These are phyloP conservation scores for Nyctereutes procyonoides DNA, from an alignment of 2,113 vertebrate species.

Conservation along the genomic window DNA sequence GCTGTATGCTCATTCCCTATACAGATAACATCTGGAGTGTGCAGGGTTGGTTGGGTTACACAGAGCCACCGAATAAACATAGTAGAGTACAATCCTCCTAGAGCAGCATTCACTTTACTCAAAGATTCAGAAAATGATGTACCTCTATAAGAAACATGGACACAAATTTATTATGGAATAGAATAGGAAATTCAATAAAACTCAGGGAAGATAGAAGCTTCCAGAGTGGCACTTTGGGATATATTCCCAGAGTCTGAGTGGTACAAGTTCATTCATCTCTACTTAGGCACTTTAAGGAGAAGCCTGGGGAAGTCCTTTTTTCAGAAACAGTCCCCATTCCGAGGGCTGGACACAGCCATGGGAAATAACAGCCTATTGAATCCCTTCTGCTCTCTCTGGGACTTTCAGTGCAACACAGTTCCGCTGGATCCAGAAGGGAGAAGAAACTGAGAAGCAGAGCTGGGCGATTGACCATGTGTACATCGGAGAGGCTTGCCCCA, in stretches of 20 bases:
- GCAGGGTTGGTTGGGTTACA: not conserved
- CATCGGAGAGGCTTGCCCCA: conserved; percentile 96
- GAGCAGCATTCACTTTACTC: not conserved
- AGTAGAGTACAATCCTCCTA: not conserved
- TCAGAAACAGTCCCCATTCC: not conserved
- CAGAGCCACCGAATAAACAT: not conserved
- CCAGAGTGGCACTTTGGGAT: not conserved
- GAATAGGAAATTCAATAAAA: not conserved
- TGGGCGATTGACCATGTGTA: conserved; percentile 98
- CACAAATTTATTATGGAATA: not conserved
- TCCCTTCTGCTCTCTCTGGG: conserved; percentile 31
- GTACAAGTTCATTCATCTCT: not conserved
- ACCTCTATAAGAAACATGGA: not conserved
- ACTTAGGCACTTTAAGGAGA: not conserved
- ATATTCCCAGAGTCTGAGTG: not conserved
- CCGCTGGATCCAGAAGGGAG: conserved; percentile 98
- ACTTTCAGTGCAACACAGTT: conserved; percentile 95
- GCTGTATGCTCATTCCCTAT: not conserved
- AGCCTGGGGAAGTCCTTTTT: not conserved
- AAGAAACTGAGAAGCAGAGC: conserved; percentile 94
- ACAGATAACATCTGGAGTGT: not conserved
- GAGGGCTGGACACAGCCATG: not conserved
- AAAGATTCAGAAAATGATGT: not conserved
- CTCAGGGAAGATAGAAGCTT: not conserved
- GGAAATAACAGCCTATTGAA: not conserved